These are phyloP conservation scores for Hydriomena furcata DNA, from an alignment of 2,888 invertebrate genomes.

Conservation along the genomic window DNA sequence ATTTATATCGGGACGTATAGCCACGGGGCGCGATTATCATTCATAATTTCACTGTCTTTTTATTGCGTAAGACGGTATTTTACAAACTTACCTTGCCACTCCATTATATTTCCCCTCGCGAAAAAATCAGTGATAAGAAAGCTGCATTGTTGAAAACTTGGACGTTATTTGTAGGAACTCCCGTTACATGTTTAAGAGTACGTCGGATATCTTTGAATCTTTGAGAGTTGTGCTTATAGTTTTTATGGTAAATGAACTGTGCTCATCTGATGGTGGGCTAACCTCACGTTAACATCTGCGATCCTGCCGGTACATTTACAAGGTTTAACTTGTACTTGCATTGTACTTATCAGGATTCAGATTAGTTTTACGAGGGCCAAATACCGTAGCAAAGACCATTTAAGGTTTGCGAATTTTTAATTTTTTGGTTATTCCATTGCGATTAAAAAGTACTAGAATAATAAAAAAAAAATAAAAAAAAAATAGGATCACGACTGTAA, in stretches of 20 bases:
- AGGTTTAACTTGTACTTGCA: constrained; percentile 16
- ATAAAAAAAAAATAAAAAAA: too few species aligned
- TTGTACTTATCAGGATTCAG: constrained; percentile 23
- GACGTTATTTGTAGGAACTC: constrained; percentile 20
- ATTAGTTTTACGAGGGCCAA: constrained; percentile 23
- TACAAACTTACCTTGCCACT: constrained; percentile 35
- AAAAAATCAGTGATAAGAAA: constrained; percentile 36
- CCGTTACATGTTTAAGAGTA: constrained; percentile 21
- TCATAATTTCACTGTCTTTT: constrained; percentile 38
- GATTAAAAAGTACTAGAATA: too few species aligned
- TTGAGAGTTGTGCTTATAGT: constrained; percentile 13
- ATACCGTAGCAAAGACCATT: constrained; percentile 9
- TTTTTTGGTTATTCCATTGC: too few species aligned
- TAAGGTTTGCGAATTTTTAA: constrained; percentile 2
- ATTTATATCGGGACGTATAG: constrained; percentile 44
- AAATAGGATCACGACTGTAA: too few species aligned
- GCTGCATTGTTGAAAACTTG: constrained; percentile 25
- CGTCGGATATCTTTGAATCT: constrained; percentile 21
- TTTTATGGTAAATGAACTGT: constrained; percentile 25
- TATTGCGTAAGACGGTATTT: constrained; percentile 39
- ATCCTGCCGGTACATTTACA: constrained; percentile 13
- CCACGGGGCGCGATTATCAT: constrained; percentile 34
- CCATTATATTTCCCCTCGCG: constrained; percentile 36
- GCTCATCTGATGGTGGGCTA: constrained; percentile 22
- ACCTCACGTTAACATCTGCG: constrained; percentile 15